A percentile compares a stretch with the other conserved stretches of the same genome.
Conservation (phyloP, 2,888 invertebrate species). For the Apantesis nais region DNA sequence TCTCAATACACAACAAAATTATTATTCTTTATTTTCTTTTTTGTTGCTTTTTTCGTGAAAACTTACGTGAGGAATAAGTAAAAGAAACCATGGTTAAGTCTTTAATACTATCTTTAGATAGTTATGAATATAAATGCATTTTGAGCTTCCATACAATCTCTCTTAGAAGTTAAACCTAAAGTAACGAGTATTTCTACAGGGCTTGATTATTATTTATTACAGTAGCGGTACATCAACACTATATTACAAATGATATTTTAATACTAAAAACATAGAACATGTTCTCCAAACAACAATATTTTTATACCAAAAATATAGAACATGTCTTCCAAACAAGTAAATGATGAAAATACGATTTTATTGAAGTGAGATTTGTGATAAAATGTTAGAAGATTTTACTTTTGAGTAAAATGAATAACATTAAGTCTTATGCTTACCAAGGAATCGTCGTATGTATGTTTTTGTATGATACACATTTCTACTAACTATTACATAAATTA, state of each 20-base stretch:
- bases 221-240: neutral
- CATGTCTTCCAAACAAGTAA: too few species aligned
- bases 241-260: neutral
- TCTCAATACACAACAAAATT: neutral
- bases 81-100: constrained; percentile 43
- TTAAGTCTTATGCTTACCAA: neutral
- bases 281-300: neutral
- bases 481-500: constrained; percentile 15
- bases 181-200: constrained; percentile 35
- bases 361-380: neutral
- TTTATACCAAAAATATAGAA: neutral
- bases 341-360: too few species aligned
- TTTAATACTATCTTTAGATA: constrained; percentile 26
- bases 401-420: neutral
- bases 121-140: constrained; percentile 65
- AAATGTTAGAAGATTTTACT: neutral
- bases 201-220: neutral
- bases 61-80: constrained; percentile 18
- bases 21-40: neutral
- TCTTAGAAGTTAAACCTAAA: constrained; percentile 9
- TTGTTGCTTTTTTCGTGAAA: neutral
- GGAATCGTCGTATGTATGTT: neutral
- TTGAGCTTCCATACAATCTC: constrained; percentile 50
- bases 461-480: neutral
- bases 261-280: neutral